phyloP scores from a whole-genome alignment of 1,140 invertebrate genomes.

The Penaeus japonicus region DNA sequence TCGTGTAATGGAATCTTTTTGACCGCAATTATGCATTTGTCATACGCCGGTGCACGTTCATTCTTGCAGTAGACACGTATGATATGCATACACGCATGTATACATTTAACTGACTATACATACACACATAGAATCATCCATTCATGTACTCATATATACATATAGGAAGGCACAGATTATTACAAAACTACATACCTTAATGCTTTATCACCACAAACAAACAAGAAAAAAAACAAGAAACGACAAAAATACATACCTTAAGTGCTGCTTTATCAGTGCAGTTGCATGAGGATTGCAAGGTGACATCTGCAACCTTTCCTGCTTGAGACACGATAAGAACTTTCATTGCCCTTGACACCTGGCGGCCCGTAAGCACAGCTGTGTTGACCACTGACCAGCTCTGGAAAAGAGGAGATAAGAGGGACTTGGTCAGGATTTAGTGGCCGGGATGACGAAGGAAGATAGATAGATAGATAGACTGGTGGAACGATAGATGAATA shows the following conservation, averaged over 20 bases:
- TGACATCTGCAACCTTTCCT: constrained; percentile 93
- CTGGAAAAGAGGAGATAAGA: constrained; percentile 65
- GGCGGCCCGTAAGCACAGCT: constrained; percentile 90
- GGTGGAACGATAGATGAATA: not conserved
- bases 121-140: not conserved
- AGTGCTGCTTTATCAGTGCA: constrained; percentile 95
- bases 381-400: constrained; percentile 96
- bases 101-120: too few relatives aligned
- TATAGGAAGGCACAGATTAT: too few relatives aligned
- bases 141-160: not conserved
- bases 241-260: constrained; percentile 74
- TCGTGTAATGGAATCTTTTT: too few relatives aligned
- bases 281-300: constrained; percentile 92
- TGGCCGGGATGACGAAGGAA: too few relatives aligned
- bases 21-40: too few relatives aligned
- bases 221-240: not conserved
- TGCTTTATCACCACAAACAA: too few relatives aligned
- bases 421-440: not conserved
- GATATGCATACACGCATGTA: not conserved
- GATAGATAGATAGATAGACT: not conserved
- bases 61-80: not conserved
- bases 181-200: too few relatives aligned
- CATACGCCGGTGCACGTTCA: too few relatives aligned
- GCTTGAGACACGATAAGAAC: constrained; percentile 93
- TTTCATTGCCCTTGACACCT: constrained; percentile 93